These are phyloP conservation scores for Spatulosminthurus flaviceps DNA, from an alignment of 2,888 invertebrate genomes.

Conservation along the genomic window DNA sequence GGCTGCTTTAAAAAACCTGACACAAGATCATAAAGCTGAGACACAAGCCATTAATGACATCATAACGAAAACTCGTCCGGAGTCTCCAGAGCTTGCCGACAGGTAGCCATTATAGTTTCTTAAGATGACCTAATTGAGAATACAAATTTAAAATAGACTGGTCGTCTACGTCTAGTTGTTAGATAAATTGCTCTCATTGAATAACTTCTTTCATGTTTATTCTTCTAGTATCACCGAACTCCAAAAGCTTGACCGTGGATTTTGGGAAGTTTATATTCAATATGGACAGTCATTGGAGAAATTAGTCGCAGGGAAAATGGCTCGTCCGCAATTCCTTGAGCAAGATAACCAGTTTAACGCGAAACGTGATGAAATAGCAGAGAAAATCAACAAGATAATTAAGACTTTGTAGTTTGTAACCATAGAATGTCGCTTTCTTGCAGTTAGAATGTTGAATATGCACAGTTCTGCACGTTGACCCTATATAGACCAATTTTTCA, in stretches of 20 bases:
- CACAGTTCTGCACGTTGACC: too few relatives aligned
- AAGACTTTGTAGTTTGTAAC: constrained; percentile 65
- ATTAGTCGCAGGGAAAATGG: constrained; percentile 72
- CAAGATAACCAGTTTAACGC: constrained; percentile 70
- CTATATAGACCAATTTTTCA: too few relatives aligned
- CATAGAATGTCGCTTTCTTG: background rate
- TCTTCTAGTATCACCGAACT: constrained; percentile 54
- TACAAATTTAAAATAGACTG: too few relatives aligned
- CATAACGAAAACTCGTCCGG: constrained; percentile 70
- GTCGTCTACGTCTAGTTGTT: too few relatives aligned
- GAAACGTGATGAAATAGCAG: constrained; percentile 71
- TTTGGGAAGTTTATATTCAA: constrained; percentile 66
- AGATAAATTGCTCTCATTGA: too few relatives aligned
- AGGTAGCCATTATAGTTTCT: constrained; percentile 64
- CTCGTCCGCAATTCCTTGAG: constrained; percentile 72
- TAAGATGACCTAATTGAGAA: background rate
- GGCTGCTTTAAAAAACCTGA: constrained; percentile 70
- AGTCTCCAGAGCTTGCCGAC: constrained; percentile 72
- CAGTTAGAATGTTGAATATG: background rate
- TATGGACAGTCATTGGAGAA: constrained; percentile 72
- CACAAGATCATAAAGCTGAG: constrained; percentile 72
- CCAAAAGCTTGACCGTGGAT: constrained; percentile 62
- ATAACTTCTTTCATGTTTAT: constrained; percentile 1
- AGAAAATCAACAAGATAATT: constrained; percentile 69
- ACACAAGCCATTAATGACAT: constrained; percentile 70